Base-by-base conservation (phyloP, 2,888 invertebrate genomes). In the Encarsia formosa region DNA sequence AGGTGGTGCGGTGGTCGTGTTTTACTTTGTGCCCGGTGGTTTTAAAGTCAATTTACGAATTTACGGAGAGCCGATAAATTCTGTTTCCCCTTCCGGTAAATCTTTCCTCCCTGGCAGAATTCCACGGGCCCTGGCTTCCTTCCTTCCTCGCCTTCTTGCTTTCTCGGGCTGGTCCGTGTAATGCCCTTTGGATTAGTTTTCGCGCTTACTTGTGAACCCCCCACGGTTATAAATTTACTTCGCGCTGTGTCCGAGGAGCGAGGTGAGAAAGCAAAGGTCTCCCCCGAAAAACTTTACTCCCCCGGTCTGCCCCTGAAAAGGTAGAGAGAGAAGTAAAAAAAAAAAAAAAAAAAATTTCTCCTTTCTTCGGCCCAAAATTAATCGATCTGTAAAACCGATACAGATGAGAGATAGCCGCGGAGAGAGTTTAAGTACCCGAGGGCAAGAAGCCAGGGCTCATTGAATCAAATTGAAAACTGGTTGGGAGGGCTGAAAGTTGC, bases 391-490 rank as follows among this genome's bases (percentile, higher is more conserved):
- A 11, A 26, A 26, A 11, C 11, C 26, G 26, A 26, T 11, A 26
- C n/a, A n/a, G n/a, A n/a, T n/a, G 26, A 26, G 26, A 26, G 11
- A 11, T 26, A 26, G 11, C 6, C 26, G 9, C 32, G 32, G 32
- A 5, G 5, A 13, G n/a, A 13, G 32, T 32, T 13, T 11, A 8
- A 15, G 32, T n/a, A n/a, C n/a, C n/a, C 13, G 38, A 40, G 16
- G 19, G 49, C 40, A 50, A 49, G 46, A 40, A 55, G 42, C 47
- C 47, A 49, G 56, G 57, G 54, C 59, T 56, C 54, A 59, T 61
- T 59, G 61, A 58, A 58, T 59, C 54, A 48, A 49, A 57, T 56
- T 57, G 58, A 60, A 60, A 63, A 58, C 50, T 53, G n/a, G n/a
- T n/a, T n/a, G n/a, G n/a, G n/a, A n/a, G n/a, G n/a, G n/a, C 47